A percentile compares a stretch with the other conserved stretches of the same genome.
These are phyloP conservation scores for Scopus umbretta DNA, from an alignment of 2,113 vertebrate genomes.

Conservation along the genomic window DNA sequence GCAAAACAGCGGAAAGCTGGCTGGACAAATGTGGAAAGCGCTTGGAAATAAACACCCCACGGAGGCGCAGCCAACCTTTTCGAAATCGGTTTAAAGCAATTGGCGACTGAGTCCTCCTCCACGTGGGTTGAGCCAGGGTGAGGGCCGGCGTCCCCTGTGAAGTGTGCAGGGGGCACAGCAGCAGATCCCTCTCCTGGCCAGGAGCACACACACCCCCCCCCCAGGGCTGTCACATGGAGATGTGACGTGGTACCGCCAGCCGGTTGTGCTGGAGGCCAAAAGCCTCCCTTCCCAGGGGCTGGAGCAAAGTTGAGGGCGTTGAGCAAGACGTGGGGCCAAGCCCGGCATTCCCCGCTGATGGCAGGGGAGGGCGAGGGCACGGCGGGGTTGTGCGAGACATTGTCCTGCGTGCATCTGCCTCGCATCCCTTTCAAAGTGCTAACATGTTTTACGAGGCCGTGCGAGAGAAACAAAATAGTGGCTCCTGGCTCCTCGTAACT, in stretches of 20 bases:
- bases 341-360: fast-evolving
- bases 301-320: constrained; percentile 23
- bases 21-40: not conserved
- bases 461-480: constrained; percentile 9
- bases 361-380: not conserved
- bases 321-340: not conserved
- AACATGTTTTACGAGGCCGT: not conserved
- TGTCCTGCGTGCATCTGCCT: not conserved
- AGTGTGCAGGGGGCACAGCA: not conserved
- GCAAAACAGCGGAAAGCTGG: constrained; percentile 3
- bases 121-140: not conserved
- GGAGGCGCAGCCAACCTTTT: not conserved
- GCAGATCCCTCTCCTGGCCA: fast-evolving
- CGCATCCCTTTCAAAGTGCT: not conserved
- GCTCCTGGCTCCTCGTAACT: constrained; percentile 47
- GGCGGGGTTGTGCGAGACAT: not conserved
- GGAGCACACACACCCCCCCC: too few species aligned
- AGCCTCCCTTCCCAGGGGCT: not conserved
- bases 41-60: not conserved
- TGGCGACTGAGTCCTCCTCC: not conserved
- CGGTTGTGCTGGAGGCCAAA: not conserved
- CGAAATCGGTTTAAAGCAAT: not conserved
- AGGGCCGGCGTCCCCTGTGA: not conserved
- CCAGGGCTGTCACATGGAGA: fast-evolving
- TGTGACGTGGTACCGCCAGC: not conserved